Conservation (phyloP, 2,113 vertebrate species). For the Passer domesticus region DNA sequence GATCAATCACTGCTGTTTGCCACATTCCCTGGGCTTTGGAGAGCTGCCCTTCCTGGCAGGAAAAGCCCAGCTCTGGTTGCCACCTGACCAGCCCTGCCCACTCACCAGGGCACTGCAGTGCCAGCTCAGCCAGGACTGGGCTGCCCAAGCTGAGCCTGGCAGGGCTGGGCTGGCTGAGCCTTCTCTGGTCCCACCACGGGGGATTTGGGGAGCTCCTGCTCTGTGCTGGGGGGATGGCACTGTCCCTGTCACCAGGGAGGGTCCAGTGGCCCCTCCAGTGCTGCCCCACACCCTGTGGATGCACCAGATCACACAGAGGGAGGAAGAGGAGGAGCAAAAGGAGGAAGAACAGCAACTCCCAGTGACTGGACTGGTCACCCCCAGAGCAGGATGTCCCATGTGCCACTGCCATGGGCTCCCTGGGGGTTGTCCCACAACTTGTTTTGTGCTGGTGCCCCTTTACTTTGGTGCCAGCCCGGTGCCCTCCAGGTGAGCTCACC, state of each 20-base stretch:
- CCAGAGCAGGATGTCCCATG: neutral
- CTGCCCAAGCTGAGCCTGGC: neutral
- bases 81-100: neutral
- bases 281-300: neutral
- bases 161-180: neutral
- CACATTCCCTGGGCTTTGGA: accelerated
- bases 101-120: neutral
- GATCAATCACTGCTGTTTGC: accelerated
- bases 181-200: neutral
- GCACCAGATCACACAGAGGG: neutral
- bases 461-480: neutral
- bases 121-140: neutral
- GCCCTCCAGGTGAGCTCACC: constrained; percentile 76
- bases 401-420: neutral
- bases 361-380: accelerated
- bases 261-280: neutral
- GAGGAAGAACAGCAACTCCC: neutral
- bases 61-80: neutral
- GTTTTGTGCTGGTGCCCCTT: neutral
- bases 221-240: neutral
- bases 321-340: neutral
- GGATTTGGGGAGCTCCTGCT: neutral
- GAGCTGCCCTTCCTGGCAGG: neutral
- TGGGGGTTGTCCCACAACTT: neutral
- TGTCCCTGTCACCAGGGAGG: neutral